Evolutionary conservation across 2,797 vertebrate genomes (phyloP).

Genomic region (Pangasius mekongensis): DNA sequence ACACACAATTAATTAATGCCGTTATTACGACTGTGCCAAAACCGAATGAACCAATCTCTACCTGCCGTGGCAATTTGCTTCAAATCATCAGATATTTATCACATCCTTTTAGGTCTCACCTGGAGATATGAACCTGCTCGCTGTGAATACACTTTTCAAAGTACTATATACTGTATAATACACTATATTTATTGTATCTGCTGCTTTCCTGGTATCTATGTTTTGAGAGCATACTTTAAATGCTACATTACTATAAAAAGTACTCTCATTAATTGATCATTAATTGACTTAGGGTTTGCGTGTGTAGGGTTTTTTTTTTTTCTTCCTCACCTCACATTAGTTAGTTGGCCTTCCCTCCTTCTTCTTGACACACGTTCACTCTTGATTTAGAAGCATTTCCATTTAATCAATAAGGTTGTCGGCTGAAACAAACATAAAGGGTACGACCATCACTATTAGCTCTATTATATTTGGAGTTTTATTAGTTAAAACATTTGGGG

Average conservation of each 20-base stretch:
- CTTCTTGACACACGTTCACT: neutral
- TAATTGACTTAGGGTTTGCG: neutral
- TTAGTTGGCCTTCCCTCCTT: neutral
- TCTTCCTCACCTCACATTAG: neutral
- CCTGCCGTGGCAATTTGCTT: slow-evolving; percentile 48
- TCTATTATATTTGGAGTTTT: slow-evolving; percentile 7
- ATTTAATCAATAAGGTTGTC: neutral
- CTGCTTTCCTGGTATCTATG: neutral
- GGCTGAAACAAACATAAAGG: neutral
- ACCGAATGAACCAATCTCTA: slow-evolving; percentile 48
- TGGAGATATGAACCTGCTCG: slow-evolving; percentile 38
- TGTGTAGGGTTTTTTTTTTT: neutral
- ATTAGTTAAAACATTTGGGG: slow-evolving; percentile 4
- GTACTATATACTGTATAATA: slow-evolving; percentile 12
- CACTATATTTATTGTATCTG: neutral
- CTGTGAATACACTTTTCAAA: slow-evolving; percentile 38
- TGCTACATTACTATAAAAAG: neutral
- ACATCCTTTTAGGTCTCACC: slow-evolving; percentile 42
- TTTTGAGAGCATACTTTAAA: neutral
- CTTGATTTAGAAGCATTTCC: neutral
- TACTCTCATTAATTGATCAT: neutral
- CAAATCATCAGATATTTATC: slow-evolving; percentile 51
- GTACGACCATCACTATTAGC: neutral
- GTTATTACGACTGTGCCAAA: slow-evolving; percentile 40
- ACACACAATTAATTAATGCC: slow-evolving; percentile 52